These are phyloP conservation scores for Meteorus colon DNA, from an alignment of 2,888 invertebrate species.

Conservation along the genomic window DNA sequence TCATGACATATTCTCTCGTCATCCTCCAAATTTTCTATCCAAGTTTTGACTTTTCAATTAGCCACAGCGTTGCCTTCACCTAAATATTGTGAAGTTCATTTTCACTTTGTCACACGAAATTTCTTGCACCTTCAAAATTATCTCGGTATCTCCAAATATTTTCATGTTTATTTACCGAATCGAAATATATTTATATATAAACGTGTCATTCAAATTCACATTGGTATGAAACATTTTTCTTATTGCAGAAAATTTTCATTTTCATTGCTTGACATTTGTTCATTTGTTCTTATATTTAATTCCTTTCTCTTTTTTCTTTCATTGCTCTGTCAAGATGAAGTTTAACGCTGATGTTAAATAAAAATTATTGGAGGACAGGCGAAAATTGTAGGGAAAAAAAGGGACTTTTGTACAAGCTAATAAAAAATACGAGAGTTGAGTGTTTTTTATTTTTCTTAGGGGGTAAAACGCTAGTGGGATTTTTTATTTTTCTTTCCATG, in stretches of 20 bases:
- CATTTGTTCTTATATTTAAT: background rate
- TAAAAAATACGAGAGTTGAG: conserved; percentile 23
- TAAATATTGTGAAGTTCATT: conserved; percentile 67
- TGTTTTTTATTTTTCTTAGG: background rate
- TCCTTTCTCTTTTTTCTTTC: background rate
- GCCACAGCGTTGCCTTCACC: conserved; percentile 70
- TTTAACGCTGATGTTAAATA: background rate
- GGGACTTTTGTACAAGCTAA: background rate
- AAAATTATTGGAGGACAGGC: conserved; percentile 3
- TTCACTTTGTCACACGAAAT: background rate
- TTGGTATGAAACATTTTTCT: background rate
- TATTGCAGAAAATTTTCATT: background rate
- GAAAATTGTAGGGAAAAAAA: background rate
- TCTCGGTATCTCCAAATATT: background rate
- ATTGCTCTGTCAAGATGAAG: no score
- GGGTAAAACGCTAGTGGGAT: background rate
- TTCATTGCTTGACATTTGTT: background rate
- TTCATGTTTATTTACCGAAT: background rate
- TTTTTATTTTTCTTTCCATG: conserved; percentile 26
- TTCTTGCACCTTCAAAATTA: background rate
- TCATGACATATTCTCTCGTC: background rate
- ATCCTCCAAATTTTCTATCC: conserved; percentile 39
- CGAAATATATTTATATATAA: background rate
- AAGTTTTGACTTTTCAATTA: conserved; percentile 72
- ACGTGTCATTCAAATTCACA: background rate